Evolutionary conservation across 1,140 invertebrate genomes (phyloP).

Genomic region (Chionoecetes opilio): DNA sequence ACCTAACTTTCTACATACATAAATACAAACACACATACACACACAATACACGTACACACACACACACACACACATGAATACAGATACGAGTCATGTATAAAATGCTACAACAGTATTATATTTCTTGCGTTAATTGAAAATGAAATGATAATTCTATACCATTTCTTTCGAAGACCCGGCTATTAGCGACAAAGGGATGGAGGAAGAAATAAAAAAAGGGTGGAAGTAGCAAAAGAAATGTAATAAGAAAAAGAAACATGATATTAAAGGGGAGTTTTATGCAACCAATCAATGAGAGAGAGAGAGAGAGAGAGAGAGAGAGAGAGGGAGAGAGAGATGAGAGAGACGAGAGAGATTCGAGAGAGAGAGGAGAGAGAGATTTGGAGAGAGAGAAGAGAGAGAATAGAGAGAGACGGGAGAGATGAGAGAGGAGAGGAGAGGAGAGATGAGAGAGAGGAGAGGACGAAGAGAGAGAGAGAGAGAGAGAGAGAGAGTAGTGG

Average conservation of each 20-base stretch:
- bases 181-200: not conserved
- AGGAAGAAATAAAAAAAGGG: not conserved
- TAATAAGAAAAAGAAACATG: not conserved
- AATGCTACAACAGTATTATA: not conserved
- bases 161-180: not conserved
- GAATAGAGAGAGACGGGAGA: not conserved
- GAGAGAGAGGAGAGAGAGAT: constrained; percentile 16
- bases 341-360: constrained; percentile 27
- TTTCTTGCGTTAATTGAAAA: not conserved
- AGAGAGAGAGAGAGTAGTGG: not conserved
- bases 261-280: not conserved
- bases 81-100: not conserved
- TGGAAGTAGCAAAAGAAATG: not conserved
- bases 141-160: not conserved
- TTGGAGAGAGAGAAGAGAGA: no score
- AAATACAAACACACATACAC: not conserved
- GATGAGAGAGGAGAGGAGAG: not conserved
- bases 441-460: not conserved
- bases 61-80: not conserved
- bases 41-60: not conserved
- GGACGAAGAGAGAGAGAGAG: not conserved
- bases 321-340: constrained; percentile 27
- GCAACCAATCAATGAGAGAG: not conserved
- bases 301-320: constrained; percentile 16
- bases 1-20: not conserved